A percentile compares a stretch with the other conserved stretches of the same genome.
phyloP scores from a whole-genome alignment of 2,113 vertebrate species.

The Erpornis zantholeuca region DNA sequence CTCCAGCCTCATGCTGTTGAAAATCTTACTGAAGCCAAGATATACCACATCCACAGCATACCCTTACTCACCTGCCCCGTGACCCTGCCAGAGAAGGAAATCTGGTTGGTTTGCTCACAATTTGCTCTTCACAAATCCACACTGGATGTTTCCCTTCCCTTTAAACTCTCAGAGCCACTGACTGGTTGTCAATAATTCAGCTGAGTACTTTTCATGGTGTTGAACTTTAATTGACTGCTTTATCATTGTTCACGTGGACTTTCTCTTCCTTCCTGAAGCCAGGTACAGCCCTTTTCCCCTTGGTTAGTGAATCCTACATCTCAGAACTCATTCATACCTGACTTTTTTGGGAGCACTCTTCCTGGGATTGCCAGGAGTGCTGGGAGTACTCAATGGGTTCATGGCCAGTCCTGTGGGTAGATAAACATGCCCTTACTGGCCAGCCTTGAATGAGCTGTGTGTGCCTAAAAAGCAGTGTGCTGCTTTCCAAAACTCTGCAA shows the following conservation, averaged over 20 bases:
- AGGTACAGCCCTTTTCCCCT: not conserved
- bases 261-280: not conserved
- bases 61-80: not conserved
- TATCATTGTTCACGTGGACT: not conserved
- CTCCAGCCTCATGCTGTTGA: not conserved
- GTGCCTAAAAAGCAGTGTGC: not conserved
- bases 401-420: not conserved
- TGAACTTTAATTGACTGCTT: not conserved
- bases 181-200: not conserved
- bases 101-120: not conserved
- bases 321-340: not conserved
- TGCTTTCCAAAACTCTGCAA: not conserved
- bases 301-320: not conserved
- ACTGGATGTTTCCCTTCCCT: not conserved
- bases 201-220: not conserved
- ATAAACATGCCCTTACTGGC: not conserved
- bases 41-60: not conserved
- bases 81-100: not conserved
- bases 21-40: not conserved
- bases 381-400: fast-evolving
- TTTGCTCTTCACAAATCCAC: not conserved
- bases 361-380: not conserved
- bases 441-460: not conserved
- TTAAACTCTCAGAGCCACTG: not conserved
- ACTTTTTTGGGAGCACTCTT: not conserved